A percentile compares a stretch with the other conserved stretches of the same genome.
Conservation (phyloP, 2,797 vertebrate genomes). For the Melanitta fusca region DNA sequence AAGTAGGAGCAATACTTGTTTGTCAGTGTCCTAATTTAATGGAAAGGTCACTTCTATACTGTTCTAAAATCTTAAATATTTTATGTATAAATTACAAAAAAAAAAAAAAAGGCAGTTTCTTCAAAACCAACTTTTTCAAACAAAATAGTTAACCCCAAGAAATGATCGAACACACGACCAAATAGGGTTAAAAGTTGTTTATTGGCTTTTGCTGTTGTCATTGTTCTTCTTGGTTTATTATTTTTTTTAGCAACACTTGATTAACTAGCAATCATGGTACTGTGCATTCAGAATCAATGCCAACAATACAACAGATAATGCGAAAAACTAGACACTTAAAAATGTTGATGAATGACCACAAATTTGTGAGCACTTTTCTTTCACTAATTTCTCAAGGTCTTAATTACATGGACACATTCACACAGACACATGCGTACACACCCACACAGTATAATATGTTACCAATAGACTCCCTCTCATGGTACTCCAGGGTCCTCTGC, state of each 20-base stretch:
- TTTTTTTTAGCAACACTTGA: not conserved
- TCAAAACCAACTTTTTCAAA: not conserved
- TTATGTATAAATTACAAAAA: too few relatives aligned
- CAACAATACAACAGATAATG: not conserved
- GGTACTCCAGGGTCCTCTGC: not conserved
- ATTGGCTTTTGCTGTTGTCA: not conserved
- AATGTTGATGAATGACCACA: not conserved
- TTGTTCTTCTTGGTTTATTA: not conserved
- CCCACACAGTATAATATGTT: fast-evolving
- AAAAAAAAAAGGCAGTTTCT: not conserved
- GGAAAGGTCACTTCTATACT: not conserved
- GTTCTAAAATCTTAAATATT: not conserved
- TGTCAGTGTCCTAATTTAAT: not conserved
- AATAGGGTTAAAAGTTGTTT: not conserved
- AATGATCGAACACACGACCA: not conserved
- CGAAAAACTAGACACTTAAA: not conserved
- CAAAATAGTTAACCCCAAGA: not conserved
- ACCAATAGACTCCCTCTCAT: not conserved
- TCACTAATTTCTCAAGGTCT: not conserved
- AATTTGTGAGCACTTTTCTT: not conserved
- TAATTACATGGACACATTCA: not conserved
- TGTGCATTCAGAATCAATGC: not conserved
- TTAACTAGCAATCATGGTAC: not conserved
- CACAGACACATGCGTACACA: not conserved
- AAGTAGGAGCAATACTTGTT: not conserved